These are phyloP conservation scores for Passer montanus DNA, from an alignment of 2,113 vertebrate genomes.

Conservation along the genomic window DNA sequence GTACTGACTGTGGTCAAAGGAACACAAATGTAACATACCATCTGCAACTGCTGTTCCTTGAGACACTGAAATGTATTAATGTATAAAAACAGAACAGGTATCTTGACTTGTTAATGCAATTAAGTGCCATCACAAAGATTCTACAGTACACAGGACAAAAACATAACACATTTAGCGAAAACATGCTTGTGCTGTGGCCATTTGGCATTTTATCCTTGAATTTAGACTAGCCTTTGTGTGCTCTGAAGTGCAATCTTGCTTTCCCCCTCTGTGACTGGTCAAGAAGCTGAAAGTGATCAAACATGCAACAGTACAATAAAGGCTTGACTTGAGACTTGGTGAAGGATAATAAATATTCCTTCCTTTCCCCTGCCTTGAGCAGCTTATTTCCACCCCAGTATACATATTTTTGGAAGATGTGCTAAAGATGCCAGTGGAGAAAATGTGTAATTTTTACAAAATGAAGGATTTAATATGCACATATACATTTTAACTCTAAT, in stretches of 20 bases:
- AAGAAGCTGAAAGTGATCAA: not conserved
- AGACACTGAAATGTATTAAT: not conserved
- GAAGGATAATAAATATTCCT: not conserved
- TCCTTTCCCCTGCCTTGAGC: not conserved
- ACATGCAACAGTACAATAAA: not conserved
- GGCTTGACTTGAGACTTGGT: not conserved
- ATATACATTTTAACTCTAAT: not conserved
- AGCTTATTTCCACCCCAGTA: not conserved
- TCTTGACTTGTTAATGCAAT: not conserved
- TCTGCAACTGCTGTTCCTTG: not conserved
- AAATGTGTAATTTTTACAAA: not conserved
- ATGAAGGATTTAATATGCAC: not conserved
- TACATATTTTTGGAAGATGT: not conserved
- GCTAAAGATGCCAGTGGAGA: not conserved
- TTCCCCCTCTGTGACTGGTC: not conserved
- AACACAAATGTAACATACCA: fast-evolving
- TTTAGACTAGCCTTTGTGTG: fast-evolving
- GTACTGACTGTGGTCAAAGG: not conserved
- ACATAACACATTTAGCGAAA: not conserved
- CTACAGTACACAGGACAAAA: not conserved
- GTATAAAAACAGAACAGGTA: not conserved
- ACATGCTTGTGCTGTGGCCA: not conserved
- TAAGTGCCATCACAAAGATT: not conserved
- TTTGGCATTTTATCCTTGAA: not conserved
- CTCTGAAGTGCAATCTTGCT: not conserved